Base-by-base conservation (phyloP, 2,888 invertebrate species). In the Metacarcinus magister region DNA sequence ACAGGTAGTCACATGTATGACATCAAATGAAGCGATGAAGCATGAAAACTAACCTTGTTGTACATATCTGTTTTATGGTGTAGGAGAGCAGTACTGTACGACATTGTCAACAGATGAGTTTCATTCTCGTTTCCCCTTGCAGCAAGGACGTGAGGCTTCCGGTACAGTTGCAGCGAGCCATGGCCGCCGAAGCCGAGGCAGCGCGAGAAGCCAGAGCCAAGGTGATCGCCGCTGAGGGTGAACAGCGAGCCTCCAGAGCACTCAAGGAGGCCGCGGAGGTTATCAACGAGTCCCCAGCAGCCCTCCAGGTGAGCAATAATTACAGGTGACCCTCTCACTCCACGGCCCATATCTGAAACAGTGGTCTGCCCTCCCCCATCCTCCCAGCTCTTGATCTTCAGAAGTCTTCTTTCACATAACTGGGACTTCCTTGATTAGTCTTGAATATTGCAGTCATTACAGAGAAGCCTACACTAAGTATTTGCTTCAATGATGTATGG, bases 191-290 rank as follows among this genome's bases (percentile, higher is more conserved):
- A 97, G 98, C 98, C 92, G 98, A 98, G 97, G 98, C 98, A 2
- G 97, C 97, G 32, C 97, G 98, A 95, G 98, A 98, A 97, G 98
- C 98, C 46, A 97, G 98, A 82, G 98, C 98, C 54, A 98, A 98
- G 97, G 98, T 98, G 95, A 98, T 98, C 93, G 98, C 98, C 2
- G 98, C 98, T 0, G 98, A 98, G 97, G 98, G 98, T 93, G 98
- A 98, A 97, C 97, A 98, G 97, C 97, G 97, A 97, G 98, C 98
- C 7, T 98, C 98, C 1, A 97, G 98, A 89, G 98, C 98, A 28
- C 97, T 98, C 96, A 98, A 98, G 97, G 98, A 98, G 97, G 98
- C 98, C n/a, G 98, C 98, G 28, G 98, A 98, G 96, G 98, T 98
- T 89, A 98, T 98, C 96, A 97, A 97, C 0, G 97, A 97, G 96